phyloP scores from a whole-genome alignment of 2,797 vertebrate genomes.

The Notamacropus eugenii region DNA sequence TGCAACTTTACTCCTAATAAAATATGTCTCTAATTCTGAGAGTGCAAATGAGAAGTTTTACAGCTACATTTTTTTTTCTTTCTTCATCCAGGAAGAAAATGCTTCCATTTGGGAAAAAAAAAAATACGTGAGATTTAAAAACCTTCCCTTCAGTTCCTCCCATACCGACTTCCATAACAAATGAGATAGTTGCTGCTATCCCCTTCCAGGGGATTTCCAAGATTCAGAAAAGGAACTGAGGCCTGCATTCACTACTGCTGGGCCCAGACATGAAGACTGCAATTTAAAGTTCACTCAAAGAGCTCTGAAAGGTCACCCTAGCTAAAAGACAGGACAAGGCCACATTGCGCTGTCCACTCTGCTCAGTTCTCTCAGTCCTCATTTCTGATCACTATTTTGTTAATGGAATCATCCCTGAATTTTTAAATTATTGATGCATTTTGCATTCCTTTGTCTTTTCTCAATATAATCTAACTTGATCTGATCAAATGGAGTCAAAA shows the following conservation, averaged over 20 bases:
- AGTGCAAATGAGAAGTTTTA: not conserved
- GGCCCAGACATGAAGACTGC: not conserved
- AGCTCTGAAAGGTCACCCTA: not conserved
- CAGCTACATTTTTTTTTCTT: not conserved
- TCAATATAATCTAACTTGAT: not conserved
- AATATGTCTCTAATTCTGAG: not conserved
- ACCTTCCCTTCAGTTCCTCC: not conserved
- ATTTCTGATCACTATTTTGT: not conserved
- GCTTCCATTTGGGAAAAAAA: not conserved
- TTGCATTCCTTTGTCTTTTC: not conserved
- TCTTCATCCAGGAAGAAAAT: not conserved
- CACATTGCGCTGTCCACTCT: not conserved
- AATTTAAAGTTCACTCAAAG: not conserved
- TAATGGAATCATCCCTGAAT: not conserved
- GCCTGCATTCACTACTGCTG: not conserved
- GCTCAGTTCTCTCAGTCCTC: not conserved
- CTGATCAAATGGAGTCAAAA: not conserved
- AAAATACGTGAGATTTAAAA: not conserved
- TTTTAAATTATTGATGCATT: not conserved
- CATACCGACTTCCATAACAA: not conserved
- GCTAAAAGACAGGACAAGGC: not conserved
- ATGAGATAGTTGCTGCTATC: not conserved
- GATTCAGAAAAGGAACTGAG: not conserved
- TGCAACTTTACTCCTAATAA: not conserved
- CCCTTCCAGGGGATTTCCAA: not conserved